Conservation (phyloP, 1,140 invertebrate genomes). For the Magallana ariakensis region DNA sequence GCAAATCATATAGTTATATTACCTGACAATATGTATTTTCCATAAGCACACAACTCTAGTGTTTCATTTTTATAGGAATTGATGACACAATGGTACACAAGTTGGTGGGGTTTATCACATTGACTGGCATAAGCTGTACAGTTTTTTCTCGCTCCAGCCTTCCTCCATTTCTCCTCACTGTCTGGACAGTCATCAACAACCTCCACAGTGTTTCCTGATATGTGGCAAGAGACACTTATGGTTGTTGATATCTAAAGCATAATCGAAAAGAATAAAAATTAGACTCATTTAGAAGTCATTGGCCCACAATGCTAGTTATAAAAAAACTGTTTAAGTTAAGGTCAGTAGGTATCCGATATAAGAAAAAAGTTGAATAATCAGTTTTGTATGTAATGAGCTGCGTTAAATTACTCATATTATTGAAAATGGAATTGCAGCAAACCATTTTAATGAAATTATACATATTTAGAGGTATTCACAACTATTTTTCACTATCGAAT, state of each 20-base stretch:
- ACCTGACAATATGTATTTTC: background rate
- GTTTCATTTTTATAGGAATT: background rate
- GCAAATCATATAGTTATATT: background rate
- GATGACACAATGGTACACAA: background rate
- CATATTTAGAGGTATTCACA: too few species aligned
- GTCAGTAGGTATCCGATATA: too few species aligned
- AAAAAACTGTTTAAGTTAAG: too few species aligned
- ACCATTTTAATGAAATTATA: too few species aligned
- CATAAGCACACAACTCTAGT: background rate
- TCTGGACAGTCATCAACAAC: background rate
- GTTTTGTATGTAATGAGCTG: too few species aligned
- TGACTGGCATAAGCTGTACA: background rate
- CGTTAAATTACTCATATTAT: too few species aligned
- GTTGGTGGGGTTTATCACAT: background rate
- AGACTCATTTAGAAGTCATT: too few species aligned
- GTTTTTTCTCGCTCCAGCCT: background rate
- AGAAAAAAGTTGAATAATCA: too few species aligned
- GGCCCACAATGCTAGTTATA: too few species aligned
- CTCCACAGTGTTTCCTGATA: background rate
- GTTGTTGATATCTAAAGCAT: background rate
- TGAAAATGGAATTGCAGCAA: too few species aligned
- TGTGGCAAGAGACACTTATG: background rate
- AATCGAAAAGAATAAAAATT: too few species aligned
- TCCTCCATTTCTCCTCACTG: background rate
- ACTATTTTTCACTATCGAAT: too few species aligned